Base-by-base conservation (phyloP, 2,113 vertebrate genomes). In the Phyllostomus discolor region DNA sequence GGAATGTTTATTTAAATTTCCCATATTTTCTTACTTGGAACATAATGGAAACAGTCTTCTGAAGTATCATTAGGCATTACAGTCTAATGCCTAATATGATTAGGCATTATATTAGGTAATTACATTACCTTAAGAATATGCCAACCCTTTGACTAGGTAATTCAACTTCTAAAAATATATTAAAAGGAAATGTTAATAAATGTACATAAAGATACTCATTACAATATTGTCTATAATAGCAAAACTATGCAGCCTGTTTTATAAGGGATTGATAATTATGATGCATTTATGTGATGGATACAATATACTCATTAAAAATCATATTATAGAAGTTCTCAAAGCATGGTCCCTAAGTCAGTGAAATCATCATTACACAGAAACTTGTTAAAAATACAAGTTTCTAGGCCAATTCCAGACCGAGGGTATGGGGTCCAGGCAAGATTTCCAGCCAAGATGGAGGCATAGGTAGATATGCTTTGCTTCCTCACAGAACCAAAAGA, bases 101-200 rank as follows among this genome's bases (percentile, higher is more conserved):
- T 48, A 48, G 48, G 52, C 19, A 54, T 20, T 54, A 54, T 19
- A 54, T 54, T 57, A 57, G 6, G 20, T 22, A 57, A 57, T 57
- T 57, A 57, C 20, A 57, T 57, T 57, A 80, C 43, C 41, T 96
- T 91, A 93, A 70, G 38, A 93, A 90, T 76, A 69, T 88, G 41
- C 19, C 28, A 83, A 62, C 50, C 59, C 43, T 93, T 54, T 87
- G 75, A 94, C 54, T 64, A 96, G 46, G 69, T 87, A 89, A 93
- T 72, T 91, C 67, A 93, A 91, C 66, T 88, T 91, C 35, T 73
- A 97, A 80, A 96, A 95, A 88, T 84, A 95, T 22, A 10, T 48
- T 88, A 79, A 75, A 95, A 93, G 35, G 43, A 93, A 96, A 96
- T 78, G 52, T 41, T 94, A 97, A 83, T 85, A 79, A 92, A 94